Conservation (phyloP, 2,888 invertebrate species). For the Eilema depressum region DNA sequence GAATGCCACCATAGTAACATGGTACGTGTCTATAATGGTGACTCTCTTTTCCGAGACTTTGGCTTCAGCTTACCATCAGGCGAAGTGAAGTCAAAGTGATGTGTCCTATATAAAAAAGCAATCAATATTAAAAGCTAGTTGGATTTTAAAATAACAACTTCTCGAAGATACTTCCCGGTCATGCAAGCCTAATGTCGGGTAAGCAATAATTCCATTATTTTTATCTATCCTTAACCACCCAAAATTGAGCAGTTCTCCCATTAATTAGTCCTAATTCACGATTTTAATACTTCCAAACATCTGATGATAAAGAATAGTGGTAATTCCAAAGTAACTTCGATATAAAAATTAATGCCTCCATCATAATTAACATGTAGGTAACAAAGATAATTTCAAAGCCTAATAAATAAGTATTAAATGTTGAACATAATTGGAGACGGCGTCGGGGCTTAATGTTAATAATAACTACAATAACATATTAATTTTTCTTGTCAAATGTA, state of each 20-base stretch:
- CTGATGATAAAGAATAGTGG: neutral
- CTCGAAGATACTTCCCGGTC: too few species aligned
- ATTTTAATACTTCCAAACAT: slow-evolving; percentile 3
- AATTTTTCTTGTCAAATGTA: slow-evolving; percentile 59
- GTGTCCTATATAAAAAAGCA: too few species aligned
- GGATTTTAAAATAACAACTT: too few species aligned
- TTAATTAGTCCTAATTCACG: slow-evolving; percentile 4
- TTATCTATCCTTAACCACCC: neutral
- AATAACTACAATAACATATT: slow-evolving; percentile 66
- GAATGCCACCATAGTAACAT: too few species aligned
- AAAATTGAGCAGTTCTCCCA: neutral
- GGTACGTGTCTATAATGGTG: too few species aligned
- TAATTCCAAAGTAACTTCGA: slow-evolving; percentile 24
- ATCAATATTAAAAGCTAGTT: too few species aligned
- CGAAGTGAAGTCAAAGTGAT: too few species aligned
- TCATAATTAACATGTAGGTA: slow-evolving; percentile 1
- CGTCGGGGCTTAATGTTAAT: slow-evolving; percentile 56
- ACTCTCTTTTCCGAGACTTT: too few species aligned
- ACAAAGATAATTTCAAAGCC: slow-evolving; percentile 20
- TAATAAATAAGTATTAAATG: slow-evolving; percentile 50
- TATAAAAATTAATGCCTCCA: slow-evolving; percentile 39
- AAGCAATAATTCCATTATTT: neutral
- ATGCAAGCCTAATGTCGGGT: too few species aligned
- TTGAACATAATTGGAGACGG: slow-evolving; percentile 48
- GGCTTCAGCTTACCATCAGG: too few species aligned